A percentile compares a stretch with the other conserved stretches of the same genome.
These are phyloP conservation scores for Pinna nobilis DNA, from an alignment of 1,140 invertebrate species.

Conservation along the genomic window DNA sequence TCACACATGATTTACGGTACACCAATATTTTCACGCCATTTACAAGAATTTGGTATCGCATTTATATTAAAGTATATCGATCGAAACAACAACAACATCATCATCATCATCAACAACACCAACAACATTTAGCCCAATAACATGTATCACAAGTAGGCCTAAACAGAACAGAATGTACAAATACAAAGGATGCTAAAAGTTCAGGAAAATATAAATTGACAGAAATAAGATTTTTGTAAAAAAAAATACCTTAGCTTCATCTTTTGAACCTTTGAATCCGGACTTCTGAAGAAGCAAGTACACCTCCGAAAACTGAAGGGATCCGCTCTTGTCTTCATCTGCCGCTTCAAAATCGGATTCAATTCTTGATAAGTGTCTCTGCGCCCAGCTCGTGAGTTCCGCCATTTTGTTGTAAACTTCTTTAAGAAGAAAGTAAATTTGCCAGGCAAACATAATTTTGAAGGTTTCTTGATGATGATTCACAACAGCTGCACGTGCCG, in stretches of 20 bases:
- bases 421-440: conserved; percentile 4
- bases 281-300: conserved; percentile 45
- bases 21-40: too few species aligned
- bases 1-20: too few species aligned
- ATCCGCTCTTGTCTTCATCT: conserved; percentile 65
- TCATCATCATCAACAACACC: too few species aligned
- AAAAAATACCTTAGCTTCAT: conserved; percentile 60
- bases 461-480: conserved; percentile 3
- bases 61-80: too few species aligned
- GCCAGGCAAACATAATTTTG: conserved; percentile 19
- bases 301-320: conserved; percentile 56
- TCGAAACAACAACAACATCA: too few species aligned
- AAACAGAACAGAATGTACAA: too few species aligned
- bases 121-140: too few species aligned
- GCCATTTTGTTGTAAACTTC: conserved; percentile 49
- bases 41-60: too few species aligned
- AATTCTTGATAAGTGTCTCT: conserved; percentile 57
- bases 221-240: too few species aligned
- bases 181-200: too few species aligned
- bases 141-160: too few species aligned
- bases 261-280: conserved; percentile 60
- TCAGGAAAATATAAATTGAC: too few species aligned
- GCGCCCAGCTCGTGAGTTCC: conserved; percentile 54
- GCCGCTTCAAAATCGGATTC: conserved; percentile 59
- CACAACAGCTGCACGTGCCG: conserved; percentile 5